Evolutionary conservation across 2,888 invertebrate species (phyloP), one percentile per base, ranked within the genome.

Genomic region (Atherix ibis): DNA sequence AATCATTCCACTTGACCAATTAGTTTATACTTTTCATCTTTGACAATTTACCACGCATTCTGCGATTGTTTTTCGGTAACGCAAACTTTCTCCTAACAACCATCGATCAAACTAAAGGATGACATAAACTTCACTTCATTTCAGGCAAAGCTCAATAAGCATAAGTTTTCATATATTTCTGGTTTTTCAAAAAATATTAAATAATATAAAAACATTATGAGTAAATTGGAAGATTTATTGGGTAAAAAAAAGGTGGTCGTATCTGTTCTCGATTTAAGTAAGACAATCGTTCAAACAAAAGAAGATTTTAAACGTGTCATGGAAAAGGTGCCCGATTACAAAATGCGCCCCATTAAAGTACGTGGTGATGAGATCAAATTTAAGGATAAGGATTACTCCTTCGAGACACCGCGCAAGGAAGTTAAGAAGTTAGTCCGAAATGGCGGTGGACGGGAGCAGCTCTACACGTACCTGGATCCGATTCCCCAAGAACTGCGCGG

Each of bases 261-360:
- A 29, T 76, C 82, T 31, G 79, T 88, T 48, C 66, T 91, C 31
- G 91, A 91, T 58, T 66, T 89, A 43, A 84, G 85, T 35, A 79
- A 79, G 58, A 71, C 76, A 27, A 71, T 76, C 5, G 78, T 80
- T 32, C 78, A 73, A 46, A 75, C 76, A 8, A 74, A 76, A 41
- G 87, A 88, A 48, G 89, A 91, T 52, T 82, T 84, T 46, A 73
- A 79, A 48, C 74, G 76, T 38, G 68, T 85, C 31, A 66, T 84
- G 54, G 87, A 88, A 49, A 82, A 82, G 63, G 81, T 88, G 9
- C 87, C 88, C 0, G 89, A 91, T 55, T 87, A 80, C 53, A 88
- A 85, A 62, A 84, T 88, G 46, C 75, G 83, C 44, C 76, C 84
- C 1, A 87, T 88, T 52, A 87, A 84, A 68, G 82, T 85, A 2